These are phyloP conservation scores for Abrostola triplasia DNA, from an alignment of 2,888 invertebrate species.

Conservation along the genomic window DNA sequence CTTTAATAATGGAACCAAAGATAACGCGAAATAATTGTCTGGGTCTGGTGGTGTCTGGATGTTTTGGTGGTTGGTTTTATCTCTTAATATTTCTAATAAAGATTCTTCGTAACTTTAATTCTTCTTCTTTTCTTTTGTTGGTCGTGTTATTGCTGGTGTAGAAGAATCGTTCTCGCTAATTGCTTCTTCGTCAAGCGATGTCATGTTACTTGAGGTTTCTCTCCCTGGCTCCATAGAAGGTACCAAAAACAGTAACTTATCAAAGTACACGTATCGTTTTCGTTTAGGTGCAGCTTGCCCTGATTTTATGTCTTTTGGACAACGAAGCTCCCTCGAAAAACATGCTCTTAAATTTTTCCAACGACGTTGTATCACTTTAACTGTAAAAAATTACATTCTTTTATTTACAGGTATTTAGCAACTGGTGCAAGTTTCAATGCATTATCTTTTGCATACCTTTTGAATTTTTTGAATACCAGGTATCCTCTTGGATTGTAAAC, in stretches of 20 bases:
- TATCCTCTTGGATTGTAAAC: too few species aligned
- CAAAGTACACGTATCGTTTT: slow-evolving; percentile 25
- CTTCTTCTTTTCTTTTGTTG: slow-evolving; percentile 17
- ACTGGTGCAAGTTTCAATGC: slow-evolving; percentile 36
- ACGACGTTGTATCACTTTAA: slow-evolving; percentile 16
- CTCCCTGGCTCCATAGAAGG: slow-evolving; percentile 25
- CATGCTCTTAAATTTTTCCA: slow-evolving; percentile 15
- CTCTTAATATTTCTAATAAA: slow-evolving; percentile 24
- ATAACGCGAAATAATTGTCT: slow-evolving; percentile 26
- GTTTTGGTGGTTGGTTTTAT: slow-evolving; percentile 17
- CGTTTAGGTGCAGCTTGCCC: slow-evolving; percentile 27
- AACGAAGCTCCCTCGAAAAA: slow-evolving; percentile 13
- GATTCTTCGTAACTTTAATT: slow-evolving; percentile 20
- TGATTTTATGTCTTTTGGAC: slow-evolving; percentile 19
- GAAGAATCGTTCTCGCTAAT: slow-evolving; percentile 20
- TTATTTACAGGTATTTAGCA: slow-evolving; percentile 36
- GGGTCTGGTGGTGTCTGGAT: slow-evolving; percentile 22
- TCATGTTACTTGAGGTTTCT: slow-evolving; percentile 25
- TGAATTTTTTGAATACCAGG: too few species aligned
- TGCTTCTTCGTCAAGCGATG: slow-evolving; percentile 21
- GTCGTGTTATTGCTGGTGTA: slow-evolving; percentile 25
- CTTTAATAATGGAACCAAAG: slow-evolving; percentile 25
- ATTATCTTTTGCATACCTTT: slow-evolving; percentile 34
- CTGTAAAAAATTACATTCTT: slow-evolving; percentile 15
- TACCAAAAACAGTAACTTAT: slow-evolving; percentile 26